Evolutionary conservation across 2,888 invertebrate genomes (phyloP), one percentile per base, ranked within the genome.

Genomic region (Cephonodes hylas): DNA sequence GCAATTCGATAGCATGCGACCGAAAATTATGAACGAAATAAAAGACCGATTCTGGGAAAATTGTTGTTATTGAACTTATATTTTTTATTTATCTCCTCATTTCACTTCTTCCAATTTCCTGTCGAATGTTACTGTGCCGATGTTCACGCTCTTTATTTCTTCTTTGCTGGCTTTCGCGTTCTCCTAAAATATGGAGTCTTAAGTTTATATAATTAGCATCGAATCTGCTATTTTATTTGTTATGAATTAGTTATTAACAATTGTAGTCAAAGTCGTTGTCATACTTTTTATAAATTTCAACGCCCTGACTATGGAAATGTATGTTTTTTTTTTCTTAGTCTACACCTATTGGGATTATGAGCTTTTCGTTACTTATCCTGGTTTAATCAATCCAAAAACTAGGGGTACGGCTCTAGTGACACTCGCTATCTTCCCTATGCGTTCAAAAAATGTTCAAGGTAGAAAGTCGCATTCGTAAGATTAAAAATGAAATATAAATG

Each of bases 31-130:
- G 8, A 7, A 13, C 42, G 61, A 48, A 45, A 42, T 20, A 63
- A 44, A 46, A 25, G 62, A 1, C 0, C 8, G 45, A 20, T 38
- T 8, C 63, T 25, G 60, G 63, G 61, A 64, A 63, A 65, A 64
- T 68, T 71, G 65, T 67, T 66, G 64, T 70, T 6, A 62, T 62
- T 57, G 8, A 25, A 59, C 58, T 65, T 60, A 18, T 63, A 38
- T 60, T 63, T 63, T 63, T 63, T 7, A 58, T 68, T 71, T 67
- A 68, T 69, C 68, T 63, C 25, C 15, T 63, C 25, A 63, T 44
- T 88, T 89, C 59, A 91, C 89, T 86, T 89, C 89, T 79, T 91
- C 91, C 64, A 88, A 82, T 81, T 89, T 89, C 74, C 89, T 85
- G 70, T 91, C 90, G 68, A 85, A 89, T 42, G 89, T 89, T 64